A percentile compares a stretch with the other conserved stretches of the same genome.
Evolutionary conservation across 2,888 invertebrate genomes (phyloP).

Genomic region (Trichogramma evanescens): DNA sequence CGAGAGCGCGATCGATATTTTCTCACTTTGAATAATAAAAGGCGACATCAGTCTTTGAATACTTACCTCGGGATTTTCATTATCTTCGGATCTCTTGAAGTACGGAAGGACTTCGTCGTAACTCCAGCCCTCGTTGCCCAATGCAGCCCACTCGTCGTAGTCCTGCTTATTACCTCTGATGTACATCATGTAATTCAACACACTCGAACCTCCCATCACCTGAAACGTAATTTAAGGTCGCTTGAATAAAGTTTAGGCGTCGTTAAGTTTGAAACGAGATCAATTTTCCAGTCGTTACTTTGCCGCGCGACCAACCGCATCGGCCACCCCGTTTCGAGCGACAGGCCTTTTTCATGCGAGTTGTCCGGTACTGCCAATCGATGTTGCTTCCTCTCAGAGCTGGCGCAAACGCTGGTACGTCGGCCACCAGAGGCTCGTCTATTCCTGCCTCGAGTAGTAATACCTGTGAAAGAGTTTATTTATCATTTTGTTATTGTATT

Average conservation of each 20-base stretch:
- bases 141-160: conserved; percentile 52
- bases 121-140: conserved; percentile 54
- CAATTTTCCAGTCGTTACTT: conserved; percentile 37
- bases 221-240: conserved; percentile 5
- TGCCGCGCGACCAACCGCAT: conserved; percentile 62
- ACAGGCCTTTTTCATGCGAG: conserved; percentile 58
- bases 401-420: conserved; percentile 60
- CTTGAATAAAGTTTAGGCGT: neutral
- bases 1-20: conserved; percentile 11
- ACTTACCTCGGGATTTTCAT: conserved; percentile 33
- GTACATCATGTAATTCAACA: conserved; percentile 59
- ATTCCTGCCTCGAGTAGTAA: conserved; percentile 61
- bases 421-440: conserved; percentile 61
- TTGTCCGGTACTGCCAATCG: conserved; percentile 66
- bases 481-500: too few relatives aligned
- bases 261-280: neutral
- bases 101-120: conserved; percentile 50
- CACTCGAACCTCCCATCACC: conserved; percentile 56
- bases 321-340: conserved; percentile 53
- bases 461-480: conserved; percentile 47
- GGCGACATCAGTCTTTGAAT: neutral
- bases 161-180: conserved; percentile 53
- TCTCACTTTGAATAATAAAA: neutral
- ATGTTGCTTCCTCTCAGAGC: conserved; percentile 46
- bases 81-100: conserved; percentile 52